phyloP scores from a whole-genome alignment of 2,797 vertebrate species.

The Sebastiscus albofasciatus region DNA sequence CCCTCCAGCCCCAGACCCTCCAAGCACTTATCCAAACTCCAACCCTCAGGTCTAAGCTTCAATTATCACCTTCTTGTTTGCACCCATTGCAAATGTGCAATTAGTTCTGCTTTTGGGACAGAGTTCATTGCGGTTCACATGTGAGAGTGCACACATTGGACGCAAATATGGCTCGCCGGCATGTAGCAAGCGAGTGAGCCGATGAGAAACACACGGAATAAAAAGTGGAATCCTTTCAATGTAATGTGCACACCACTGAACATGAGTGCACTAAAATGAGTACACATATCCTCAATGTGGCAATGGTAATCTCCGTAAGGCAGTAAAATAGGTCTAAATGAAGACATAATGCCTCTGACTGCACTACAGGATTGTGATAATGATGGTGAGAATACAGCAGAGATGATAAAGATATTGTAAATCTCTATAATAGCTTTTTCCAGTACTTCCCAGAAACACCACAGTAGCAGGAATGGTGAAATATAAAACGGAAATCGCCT shows the following conservation, averaged over 20 bases:
- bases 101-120: neutral
- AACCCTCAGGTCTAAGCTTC: neutral
- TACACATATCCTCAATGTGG: neutral
- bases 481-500: neutral
- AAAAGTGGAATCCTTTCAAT: neutral
- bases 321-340: conserved; percentile 10
- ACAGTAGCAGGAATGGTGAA: neutral
- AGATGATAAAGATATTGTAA: neutral
- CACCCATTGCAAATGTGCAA: neutral
- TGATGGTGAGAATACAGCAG: neutral
- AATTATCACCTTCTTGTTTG: conserved; percentile 8
- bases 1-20: neutral
- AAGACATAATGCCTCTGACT: neutral
- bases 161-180: neutral
- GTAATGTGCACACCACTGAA: neutral
- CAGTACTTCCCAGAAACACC: neutral
- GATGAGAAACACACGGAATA: neutral
- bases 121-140: neutral
- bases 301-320: neutral
- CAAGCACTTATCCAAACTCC: neutral
- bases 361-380: neutral
- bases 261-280: conserved; percentile 6
- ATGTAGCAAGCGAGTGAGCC: neutral
- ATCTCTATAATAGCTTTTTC: conserved; percentile 10
- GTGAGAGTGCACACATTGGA: neutral